These are phyloP conservation scores for Pseudochromis fuscus DNA, from an alignment of 2,797 vertebrate genomes.

Conservation along the genomic window DNA sequence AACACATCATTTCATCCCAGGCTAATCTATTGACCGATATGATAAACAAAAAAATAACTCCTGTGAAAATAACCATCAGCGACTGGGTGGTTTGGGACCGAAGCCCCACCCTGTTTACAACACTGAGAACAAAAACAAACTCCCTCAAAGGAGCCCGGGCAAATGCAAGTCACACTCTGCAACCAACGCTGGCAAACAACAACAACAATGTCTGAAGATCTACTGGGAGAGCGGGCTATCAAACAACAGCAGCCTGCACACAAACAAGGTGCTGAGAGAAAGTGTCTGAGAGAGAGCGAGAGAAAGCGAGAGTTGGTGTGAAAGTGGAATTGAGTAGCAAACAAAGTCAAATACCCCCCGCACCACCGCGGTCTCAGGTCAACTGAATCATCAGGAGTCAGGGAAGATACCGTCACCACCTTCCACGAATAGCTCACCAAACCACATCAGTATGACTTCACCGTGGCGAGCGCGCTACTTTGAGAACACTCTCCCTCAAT, in stretches of 20 bases:
- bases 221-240: conserved; percentile 72
- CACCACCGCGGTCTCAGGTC: conserved; percentile 68
- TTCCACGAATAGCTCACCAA: conserved; percentile 66
- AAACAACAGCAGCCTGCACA: conserved; percentile 69
- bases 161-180: conserved; percentile 78
- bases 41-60: conserved; percentile 70
- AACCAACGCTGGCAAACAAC: conserved; percentile 77
- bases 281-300: conserved; percentile 27
- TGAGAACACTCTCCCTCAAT: conserved; percentile 65
- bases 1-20: conserved; percentile 65
- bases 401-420: conserved; percentile 70
- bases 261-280: conserved; percentile 69
- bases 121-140: conserved; percentile 81
- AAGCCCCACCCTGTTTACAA: conserved; percentile 80
- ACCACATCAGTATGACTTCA: conserved; percentile 75
- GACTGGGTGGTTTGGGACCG: conserved; percentile 74
- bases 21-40: conserved; percentile 66
- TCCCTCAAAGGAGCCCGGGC: conserved; percentile 78
- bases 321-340: conserved; percentile 66
- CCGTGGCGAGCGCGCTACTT: conserved; percentile 47
- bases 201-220: conserved; percentile 75
- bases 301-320: conserved; percentile 54
- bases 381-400: conserved; percentile 77
- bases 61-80: conserved; percentile 76
- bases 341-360: conserved; percentile 66